A percentile compares a stretch with the other conserved stretches of the same genome.
phyloP scores from a whole-genome alignment of 2,113 vertebrate genomes.

The Poecilia latipinna region DNA sequence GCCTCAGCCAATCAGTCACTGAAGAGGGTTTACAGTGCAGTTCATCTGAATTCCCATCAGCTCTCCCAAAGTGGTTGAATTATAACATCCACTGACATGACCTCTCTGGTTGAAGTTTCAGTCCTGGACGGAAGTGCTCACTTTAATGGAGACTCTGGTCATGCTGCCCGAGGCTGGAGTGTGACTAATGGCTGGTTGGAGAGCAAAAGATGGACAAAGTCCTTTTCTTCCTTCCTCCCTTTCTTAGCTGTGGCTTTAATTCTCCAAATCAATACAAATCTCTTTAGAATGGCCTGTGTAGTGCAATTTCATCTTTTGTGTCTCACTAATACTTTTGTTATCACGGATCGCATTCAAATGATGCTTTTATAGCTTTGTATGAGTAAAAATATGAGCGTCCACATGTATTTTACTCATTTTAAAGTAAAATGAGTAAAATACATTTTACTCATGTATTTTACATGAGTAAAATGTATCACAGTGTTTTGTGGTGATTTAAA shows the following conservation, averaged over 20 bases:
- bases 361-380: constrained; percentile 23
- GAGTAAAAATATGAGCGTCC: neutral
- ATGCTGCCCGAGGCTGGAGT: constrained; percentile 1
- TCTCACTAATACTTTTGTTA: constrained; percentile 4
- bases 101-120: neutral
- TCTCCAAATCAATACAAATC: constrained; percentile 57
- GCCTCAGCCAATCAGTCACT: neutral
- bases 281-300: constrained; percentile 7
- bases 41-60: constrained; percentile 18
- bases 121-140: constrained; percentile 2
- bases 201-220: neutral
- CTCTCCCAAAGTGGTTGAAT: constrained; percentile 1
- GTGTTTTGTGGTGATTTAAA: no score
- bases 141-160: neutral
- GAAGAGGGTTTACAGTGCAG: neutral
- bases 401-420: no score
- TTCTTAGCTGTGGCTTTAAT: neutral
- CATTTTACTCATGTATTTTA: no score
- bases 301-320: neutral
- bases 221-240: neutral
- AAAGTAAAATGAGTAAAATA: no score
- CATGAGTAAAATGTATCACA: no score
- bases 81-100: neutral
- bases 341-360: constrained; percentile 20
- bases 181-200: constrained; percentile 10